Evolutionary conservation across 2,797 vertebrate genomes (phyloP).

Genomic region (Chiroxiphia lanceolata): DNA sequence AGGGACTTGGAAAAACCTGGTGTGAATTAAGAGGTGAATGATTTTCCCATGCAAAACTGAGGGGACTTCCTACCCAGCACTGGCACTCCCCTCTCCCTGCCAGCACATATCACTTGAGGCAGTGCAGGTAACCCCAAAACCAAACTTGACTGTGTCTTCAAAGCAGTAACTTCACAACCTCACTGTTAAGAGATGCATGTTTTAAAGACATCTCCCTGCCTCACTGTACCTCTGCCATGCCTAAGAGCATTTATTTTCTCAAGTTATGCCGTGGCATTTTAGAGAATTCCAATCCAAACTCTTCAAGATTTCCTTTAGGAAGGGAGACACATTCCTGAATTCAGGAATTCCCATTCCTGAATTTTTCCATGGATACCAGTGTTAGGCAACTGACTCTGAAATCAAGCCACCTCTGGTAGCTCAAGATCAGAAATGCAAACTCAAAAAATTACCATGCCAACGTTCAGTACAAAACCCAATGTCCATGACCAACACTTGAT

Average conservation of each 20-base stretch:
- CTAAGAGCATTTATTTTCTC: not conserved
- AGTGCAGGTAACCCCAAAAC: not conserved
- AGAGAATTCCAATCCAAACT: not conserved
- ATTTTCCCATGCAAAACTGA: not conserved
- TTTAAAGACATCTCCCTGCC: not conserved
- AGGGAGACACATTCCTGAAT: not conserved
- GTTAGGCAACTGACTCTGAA: not conserved
- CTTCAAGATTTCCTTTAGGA: not conserved
- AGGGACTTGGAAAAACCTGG: not conserved
- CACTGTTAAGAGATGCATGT: not conserved
- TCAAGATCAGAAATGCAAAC: not conserved
- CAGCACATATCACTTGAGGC: not conserved
- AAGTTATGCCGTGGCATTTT: not conserved
- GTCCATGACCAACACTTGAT: not conserved
- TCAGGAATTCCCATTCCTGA: not conserved
- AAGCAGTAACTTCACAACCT: not conserved
- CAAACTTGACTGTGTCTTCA: not conserved
- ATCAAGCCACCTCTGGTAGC: not conserved
- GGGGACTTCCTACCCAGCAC: not conserved
- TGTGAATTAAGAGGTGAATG: not conserved
- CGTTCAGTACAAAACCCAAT: not conserved
- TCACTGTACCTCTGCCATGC: not conserved
- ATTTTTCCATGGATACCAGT: not conserved
- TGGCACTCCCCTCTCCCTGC: not conserved
- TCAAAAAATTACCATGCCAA: not conserved